Evolutionary conservation across 2,113 vertebrate genomes (phyloP), one percentile per base, ranked within the genome.

Genomic region (Pyxicephalus adspersus): DNA sequence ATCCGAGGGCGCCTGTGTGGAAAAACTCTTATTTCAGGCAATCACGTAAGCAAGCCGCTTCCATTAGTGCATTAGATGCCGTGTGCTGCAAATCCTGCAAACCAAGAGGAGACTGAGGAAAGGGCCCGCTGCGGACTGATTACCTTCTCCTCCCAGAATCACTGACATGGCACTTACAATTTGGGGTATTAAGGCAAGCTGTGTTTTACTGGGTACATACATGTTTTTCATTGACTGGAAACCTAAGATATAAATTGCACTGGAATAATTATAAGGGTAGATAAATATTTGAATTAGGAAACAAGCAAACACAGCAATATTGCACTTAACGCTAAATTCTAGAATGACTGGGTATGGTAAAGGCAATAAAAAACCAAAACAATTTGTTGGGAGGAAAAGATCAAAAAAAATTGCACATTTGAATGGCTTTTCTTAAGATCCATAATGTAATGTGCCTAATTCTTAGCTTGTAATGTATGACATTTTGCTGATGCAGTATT

Each of bases 131-230:
- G 90, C 91, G 92, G 91, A 89, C 89, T 81, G 86, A 93, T 94
- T 94, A 95, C 94, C 96, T 95, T 92, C 94, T 94, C 94, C 85
- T 89, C 92, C 89, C 90, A n/a, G 23, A 31, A 38, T 38, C 38
- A 67, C 34, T 19, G 20, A 63, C 86, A 90, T 85, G 94, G 90
- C 94, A 91, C 90, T 89, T 91, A 89, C 86, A 76, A 28, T 34
- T 86, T 83, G 84, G 83, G 64, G 88, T 87, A 89, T 87, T 86
- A 76, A 86, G 86, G 31, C 70, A 52, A 73, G 28, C 28, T 74
- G 70, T 74, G 54, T 74, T 25, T 60, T 57, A 25, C 5, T 11
- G 55, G 31, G 38, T 57, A 29, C 54, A 6, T 58, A 73, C 52
- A 58, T 58, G 22, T 38, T 60, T n/a, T 7, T 31, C 4, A 16